Conservation (phyloP, 2,888 invertebrate species). For the Halictus ligatus region DNA sequence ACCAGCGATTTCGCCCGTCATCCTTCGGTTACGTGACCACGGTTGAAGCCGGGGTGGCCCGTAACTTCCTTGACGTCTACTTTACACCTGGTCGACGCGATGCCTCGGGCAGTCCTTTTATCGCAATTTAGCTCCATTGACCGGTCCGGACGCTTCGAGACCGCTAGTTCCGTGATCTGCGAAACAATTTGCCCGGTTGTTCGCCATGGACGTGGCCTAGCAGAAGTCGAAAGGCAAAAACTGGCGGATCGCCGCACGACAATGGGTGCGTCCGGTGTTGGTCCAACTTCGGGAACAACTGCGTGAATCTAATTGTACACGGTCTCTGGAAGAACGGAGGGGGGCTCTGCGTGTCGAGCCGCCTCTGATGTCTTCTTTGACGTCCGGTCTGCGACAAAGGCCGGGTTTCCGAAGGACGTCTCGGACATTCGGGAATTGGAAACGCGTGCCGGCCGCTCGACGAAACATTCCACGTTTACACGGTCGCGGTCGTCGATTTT, state of each 20-base stretch:
- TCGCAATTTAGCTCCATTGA: conserved; percentile 74
- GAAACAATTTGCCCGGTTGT: conserved; percentile 64
- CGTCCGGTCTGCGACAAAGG: conserved; percentile 27
- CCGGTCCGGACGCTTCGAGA: conserved; percentile 14
- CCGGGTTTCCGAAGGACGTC: conserved; percentile 5
- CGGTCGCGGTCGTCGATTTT: conserved; percentile 47
- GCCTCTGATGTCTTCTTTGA: conserved; percentile 72
- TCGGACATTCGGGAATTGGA: conserved; percentile 49
- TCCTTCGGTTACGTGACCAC: conserved; percentile 6
- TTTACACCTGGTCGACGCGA: conserved; percentile 66
- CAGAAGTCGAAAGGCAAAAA: conserved; percentile 31
- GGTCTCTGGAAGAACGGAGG: conserved; percentile 36
- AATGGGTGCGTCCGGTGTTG: conserved; percentile 71
- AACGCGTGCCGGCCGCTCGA: conserved; percentile 59
- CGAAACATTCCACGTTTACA: conserved; percentile 48
- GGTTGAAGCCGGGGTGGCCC: neutral
- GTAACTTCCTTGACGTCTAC: conserved; percentile 63
- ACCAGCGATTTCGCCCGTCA: neutral
- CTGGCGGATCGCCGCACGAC: conserved; percentile 48
- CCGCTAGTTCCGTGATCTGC: conserved; percentile 16
- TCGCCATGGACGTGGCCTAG: conserved; percentile 24
- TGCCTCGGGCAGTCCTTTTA: conserved; percentile 40
- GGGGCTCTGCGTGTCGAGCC: conserved; percentile 36
- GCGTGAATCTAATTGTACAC: conserved; percentile 78
- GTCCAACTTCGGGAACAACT: conserved; percentile 76